These are phyloP conservation scores for Tachuris rubrigastra DNA, from an alignment of 2,113 vertebrate species.

Conservation along the genomic window DNA sequence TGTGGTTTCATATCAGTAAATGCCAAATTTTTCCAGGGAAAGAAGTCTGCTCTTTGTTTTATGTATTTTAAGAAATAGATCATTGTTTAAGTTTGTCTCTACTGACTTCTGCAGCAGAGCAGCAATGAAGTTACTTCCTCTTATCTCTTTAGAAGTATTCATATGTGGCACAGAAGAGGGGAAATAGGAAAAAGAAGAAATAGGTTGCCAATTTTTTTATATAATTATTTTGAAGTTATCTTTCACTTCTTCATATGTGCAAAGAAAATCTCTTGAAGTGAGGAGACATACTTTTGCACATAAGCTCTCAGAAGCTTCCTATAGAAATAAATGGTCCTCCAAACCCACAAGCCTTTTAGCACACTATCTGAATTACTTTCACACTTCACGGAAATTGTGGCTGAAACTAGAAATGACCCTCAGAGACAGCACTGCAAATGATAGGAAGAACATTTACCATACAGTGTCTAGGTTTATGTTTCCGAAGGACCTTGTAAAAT, in stretches of 20 bases:
- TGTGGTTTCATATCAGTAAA: neutral
- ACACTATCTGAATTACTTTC: neutral
- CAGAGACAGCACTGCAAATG: neutral
- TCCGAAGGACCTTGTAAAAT: conserved; percentile 12
- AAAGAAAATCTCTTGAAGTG: neutral
- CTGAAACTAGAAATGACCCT: conserved; percentile 47
- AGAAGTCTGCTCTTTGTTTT: neutral
- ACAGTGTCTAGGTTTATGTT: neutral
- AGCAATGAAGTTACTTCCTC: neutral
- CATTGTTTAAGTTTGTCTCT: neutral
- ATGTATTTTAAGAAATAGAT: neutral
- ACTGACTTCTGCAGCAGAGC: neutral
- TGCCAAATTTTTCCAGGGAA: neutral
- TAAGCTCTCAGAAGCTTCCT: neutral
- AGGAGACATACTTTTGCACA: neutral
- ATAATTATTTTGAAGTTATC: neutral
- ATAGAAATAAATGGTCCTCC: neutral
- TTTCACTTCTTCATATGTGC: neutral
- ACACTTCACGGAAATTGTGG: neutral
- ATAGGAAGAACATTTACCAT: neutral
- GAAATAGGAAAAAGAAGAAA: neutral
- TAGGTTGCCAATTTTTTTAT: neutral
- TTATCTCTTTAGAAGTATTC: neutral
- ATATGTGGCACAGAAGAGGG: neutral
- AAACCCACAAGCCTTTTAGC: neutral